Evolutionary conservation across 2,797 vertebrate species (phyloP), one percentile per base, ranked within the genome.

Genomic region (Schizopygopsis pylzovi): DNA sequence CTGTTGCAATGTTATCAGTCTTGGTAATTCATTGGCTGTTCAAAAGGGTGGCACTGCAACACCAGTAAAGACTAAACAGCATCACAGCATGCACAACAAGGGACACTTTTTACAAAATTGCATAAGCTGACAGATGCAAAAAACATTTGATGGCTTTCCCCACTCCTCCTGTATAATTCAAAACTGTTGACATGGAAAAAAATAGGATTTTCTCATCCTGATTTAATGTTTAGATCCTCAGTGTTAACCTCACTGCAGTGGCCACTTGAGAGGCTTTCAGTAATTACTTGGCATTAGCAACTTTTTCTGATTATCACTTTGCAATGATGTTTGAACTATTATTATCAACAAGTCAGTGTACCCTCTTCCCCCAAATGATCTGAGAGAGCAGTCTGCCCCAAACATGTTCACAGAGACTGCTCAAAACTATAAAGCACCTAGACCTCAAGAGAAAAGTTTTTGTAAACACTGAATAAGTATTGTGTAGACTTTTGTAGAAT

Each of bases 1-100:
- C 11, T 49, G 25, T 25, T 72, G 15, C 41, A 80, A 70, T n/a
- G 8, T 20, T 65, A 43, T 79, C 47, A 59, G 67, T 72, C 63
- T 79, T 70, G 65, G 65, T 33, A 85, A 80, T 85, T 43, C 68
- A 72, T 63, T 80, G 65, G 77, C 28, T 65, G 43, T 63, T 72
- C 28, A 80, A 47, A 73, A 33, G 41, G 77, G 84, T 85, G 39
- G 73, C 76, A 73, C 78, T 87, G 72, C 86, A 84, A 41, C 71
- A 87, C 41, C 54, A 77, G 52, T 52, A 71, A 81, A 75, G 71
- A 65, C 79, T 41, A 37, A 59, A 22, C 63, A 54, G n/a, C n/a
- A 78, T 70, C 28, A 47, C n/a, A 56, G 81, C 56, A 52, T 61
- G 9, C 28, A 75, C 52, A 78, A 22, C 47, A 59, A 67, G 22